Conservation (phyloP, 2,113 vertebrate genomes). For the Hippopotamus amphibius region DNA sequence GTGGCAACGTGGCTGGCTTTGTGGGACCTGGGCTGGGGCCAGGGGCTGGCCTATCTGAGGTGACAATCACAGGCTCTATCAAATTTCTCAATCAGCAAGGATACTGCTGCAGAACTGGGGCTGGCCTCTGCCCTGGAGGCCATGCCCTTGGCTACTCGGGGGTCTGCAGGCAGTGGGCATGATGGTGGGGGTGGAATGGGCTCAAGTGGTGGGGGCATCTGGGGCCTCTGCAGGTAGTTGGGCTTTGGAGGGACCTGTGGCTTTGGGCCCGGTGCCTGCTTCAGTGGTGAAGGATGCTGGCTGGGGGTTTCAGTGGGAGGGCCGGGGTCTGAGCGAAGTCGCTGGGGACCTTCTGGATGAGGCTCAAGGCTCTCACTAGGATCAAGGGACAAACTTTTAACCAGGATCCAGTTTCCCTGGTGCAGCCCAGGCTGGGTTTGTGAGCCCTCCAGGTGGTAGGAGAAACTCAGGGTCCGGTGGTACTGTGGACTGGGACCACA, state of each 20-base stretch:
- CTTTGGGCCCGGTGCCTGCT: conserved; percentile 90
- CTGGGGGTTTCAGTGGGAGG: conserved; percentile 83
- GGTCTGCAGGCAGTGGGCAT: conserved; percentile 90
- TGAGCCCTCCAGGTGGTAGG: too few species aligned
- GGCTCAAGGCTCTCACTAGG: conserved; percentile 86
- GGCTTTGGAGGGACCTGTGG: conserved; percentile 94
- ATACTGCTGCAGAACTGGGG: conserved; percentile 89
- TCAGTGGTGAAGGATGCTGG: conserved; percentile 82
- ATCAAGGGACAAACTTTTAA: conserved; percentile 79
- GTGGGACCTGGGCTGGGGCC: conserved; percentile 81
- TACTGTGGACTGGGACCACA: too few species aligned
- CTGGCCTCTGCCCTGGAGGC: conserved; percentile 83
- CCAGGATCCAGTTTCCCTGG: conserved; percentile 89
- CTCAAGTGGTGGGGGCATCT: conserved; percentile 87
- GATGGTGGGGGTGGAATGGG: conserved; percentile 91
- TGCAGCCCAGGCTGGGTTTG: conserved; percentile 79
- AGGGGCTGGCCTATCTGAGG: conserved; percentile 86
- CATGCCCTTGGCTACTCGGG: conserved; percentile 83
- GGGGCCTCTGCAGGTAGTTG: conserved; percentile 88
- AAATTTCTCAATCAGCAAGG: conserved; percentile 95
- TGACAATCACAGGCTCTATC: conserved; percentile 93
- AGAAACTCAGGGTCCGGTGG: too few species aligned
- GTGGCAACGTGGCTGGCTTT: conserved; percentile 78
- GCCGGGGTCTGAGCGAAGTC: conserved; percentile 87
- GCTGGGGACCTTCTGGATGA: conserved; percentile 85